These are phyloP conservation scores for Sylvia atricapilla DNA, from an alignment of 2,113 vertebrate genomes.

Conservation along the genomic window DNA sequence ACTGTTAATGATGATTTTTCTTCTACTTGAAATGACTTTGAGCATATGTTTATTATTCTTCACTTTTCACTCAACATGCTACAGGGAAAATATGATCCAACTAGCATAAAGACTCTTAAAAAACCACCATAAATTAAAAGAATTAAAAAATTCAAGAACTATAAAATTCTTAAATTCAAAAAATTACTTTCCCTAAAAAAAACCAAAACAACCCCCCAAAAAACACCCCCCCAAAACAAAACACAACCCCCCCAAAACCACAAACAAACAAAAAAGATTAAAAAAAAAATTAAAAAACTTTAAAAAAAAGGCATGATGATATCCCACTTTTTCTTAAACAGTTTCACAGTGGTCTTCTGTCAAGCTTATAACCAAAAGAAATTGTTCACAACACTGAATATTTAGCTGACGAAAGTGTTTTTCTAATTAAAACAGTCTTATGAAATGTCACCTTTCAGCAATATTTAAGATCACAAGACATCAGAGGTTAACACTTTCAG, in stretches of 20 bases:
- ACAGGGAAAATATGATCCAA: neutral
- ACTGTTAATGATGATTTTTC: neutral
- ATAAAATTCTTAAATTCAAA: neutral
- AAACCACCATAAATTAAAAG: neutral
- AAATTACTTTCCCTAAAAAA: neutral
- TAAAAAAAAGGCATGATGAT: too few relatives aligned
- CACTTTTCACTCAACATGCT: neutral
- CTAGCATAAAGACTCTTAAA: neutral
- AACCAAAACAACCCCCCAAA: too few relatives aligned
- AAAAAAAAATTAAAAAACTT: too few relatives aligned
- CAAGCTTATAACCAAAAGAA: neutral
- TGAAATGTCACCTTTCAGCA: slow-evolving; percentile 16
- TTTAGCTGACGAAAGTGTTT: neutral
- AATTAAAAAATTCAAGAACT: neutral
- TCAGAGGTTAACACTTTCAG: neutral
- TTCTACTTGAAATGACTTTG: neutral
- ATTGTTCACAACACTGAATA: neutral
- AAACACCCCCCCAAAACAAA: too few relatives aligned
- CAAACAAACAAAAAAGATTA: too few relatives aligned
- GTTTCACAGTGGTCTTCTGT: neutral
- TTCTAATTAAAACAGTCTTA: slow-evolving; percentile 9
- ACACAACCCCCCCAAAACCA: too few relatives aligned
- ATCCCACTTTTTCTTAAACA: neutral
- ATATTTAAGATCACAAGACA: neutral
- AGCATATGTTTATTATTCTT: neutral